A percentile compares a stretch with the other conserved stretches of the same genome.
Evolutionary conservation across 2,113 vertebrate species (phyloP).

Genomic region (Labeo rohita): DNA sequence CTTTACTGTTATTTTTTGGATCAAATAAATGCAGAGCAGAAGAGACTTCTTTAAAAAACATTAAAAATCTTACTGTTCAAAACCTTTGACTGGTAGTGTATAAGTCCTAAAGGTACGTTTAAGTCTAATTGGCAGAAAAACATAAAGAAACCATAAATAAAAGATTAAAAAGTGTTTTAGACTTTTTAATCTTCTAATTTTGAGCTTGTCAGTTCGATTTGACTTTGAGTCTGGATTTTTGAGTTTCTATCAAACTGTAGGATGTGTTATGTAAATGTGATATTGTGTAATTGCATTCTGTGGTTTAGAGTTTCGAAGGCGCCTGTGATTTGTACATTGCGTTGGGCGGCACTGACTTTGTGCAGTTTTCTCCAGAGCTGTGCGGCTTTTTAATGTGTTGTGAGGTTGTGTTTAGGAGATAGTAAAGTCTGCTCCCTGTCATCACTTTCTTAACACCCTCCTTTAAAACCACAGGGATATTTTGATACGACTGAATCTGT

Average conservation of each 20-base stretch:
- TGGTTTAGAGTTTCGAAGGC: background rate
- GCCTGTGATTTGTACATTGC: background rate
- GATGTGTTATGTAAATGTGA: slow-evolving; percentile 1
- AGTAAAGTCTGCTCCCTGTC: slow-evolving; percentile 26
- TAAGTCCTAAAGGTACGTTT: no score
- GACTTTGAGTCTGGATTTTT: background rate
- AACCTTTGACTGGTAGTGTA: no score
- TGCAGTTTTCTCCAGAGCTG: background rate
- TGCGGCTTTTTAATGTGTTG: slow-evolving; percentile 4
- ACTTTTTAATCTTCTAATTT: background rate
- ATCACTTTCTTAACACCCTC: slow-evolving; percentile 22
- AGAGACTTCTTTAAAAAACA: no score
- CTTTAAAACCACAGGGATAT: slow-evolving; percentile 35
- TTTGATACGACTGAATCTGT: slow-evolving; percentile 9
- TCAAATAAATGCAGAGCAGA: no score
- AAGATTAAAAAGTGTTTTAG: background rate
- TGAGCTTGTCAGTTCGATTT: background rate
- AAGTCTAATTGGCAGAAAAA: background rate
- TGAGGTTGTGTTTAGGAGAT: slow-evolving; percentile 24
- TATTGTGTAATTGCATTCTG: slow-evolving; percentile 6
- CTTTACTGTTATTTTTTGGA: no score
- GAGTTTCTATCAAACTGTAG: background rate
- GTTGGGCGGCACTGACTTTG: background rate
- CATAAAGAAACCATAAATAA: background rate
- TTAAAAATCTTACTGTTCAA: no score